These are phyloP conservation scores for Hyperoodon ampullatus DNA, from an alignment of 2,113 vertebrate species.

Conservation along the genomic window DNA sequence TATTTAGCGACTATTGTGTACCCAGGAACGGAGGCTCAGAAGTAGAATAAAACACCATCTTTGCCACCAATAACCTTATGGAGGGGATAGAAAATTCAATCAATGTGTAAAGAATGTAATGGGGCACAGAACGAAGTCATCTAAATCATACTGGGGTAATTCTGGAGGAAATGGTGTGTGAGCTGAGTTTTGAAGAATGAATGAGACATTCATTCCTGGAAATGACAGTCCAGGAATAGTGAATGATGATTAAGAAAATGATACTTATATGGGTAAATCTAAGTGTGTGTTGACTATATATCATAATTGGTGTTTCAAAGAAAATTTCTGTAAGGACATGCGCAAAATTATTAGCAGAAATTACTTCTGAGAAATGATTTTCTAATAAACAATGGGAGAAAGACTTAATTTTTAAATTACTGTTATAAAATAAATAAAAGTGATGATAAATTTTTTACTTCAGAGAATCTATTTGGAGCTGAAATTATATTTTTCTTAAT, in stretches of 20 bases:
- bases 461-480: background rate
- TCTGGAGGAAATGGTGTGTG: no score
- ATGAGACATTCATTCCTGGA: no score
- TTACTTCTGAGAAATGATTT: background rate
- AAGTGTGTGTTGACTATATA: background rate
- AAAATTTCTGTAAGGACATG: background rate
- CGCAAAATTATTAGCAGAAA: background rate
- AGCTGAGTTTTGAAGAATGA: no score
- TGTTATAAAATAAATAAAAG: background rate
- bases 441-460: background rate
- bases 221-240: background rate
- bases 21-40: no score
- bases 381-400: background rate
- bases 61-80: no score
- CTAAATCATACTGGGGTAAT: no score
- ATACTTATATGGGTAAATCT: background rate
- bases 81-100: no score
- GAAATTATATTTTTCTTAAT: background rate
- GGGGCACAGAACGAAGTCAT: no score
- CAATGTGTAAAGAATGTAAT: no score
- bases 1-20: no score
- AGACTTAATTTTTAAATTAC: background rate
- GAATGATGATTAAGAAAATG: background rate
- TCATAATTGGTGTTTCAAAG: background rate
- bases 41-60: no score